Base-by-base conservation (phyloP, 1,140 invertebrate genomes). In the Augochlora pura region DNA sequence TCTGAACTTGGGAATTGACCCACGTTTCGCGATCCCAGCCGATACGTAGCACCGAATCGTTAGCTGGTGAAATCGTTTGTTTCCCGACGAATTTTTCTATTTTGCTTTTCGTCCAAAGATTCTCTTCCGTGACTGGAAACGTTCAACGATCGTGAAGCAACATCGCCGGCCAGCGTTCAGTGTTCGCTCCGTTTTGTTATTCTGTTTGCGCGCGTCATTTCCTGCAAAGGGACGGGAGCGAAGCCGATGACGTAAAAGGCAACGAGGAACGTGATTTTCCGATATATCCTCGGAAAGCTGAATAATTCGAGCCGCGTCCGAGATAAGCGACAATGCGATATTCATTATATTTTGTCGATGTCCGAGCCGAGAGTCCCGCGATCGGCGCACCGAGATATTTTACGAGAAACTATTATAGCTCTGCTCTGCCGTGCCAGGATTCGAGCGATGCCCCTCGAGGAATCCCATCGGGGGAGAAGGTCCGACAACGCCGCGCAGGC, bases 261-360 rank as follows among this genome's bases (percentile, higher is more conserved):
- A n/a, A 39, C 32, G 46, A 32, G 23, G 46, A 64, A 54, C 60
- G 76, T 54, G 68, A 64, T 78, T 72, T 78, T 54, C 66, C 74
- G 42, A 69, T 69, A 69, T 67, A 57, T 32, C 39, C 38, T 21
- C 54, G 64, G 74, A 21, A 32, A 32, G 18, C 73, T 69, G 74
- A 77, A 77, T 77, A 69, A 77, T 77, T 77, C 74, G 54, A 38
- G 2, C n/a, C 32, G 23, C 74, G 38, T 69, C 46, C 42, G n/a
- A 69, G 74, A 77, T 77, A 69, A 65, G 74, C 54, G 54, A 69
- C 66, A 18, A 42, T 38, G 49, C 49, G 65, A 69, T 69, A 62
- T 23, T 60, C 66, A 46, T 59, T 27, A 9, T 69, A 67, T 69
- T 65, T 23, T 39, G 54, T 32, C 49, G 49, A 52, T 18, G 18